Percentiles rank a stretch among this genome's conserved stretches.
phyloP scores from a whole-genome alignment of 1,140 invertebrate species.

The Armadillidium nasatum region DNA sequence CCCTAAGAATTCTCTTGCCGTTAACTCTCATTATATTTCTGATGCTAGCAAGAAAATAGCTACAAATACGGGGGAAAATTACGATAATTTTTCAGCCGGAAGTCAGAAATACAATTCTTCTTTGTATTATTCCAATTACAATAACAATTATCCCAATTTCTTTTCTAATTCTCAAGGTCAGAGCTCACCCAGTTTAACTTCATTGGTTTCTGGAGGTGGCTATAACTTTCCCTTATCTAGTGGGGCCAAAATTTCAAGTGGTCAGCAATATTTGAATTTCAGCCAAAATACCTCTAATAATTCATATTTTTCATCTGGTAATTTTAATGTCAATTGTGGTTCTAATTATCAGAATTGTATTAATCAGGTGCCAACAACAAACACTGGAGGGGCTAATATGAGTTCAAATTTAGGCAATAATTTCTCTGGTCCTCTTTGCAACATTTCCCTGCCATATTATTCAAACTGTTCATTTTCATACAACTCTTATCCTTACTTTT shows the following conservation, averaged over 20 bases:
- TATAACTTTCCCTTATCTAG: background rate
- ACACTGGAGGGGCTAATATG: background rate
- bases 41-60: background rate
- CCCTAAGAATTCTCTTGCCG: background rate
- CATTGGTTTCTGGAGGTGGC: background rate
- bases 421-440: background rate
- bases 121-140: constrained; percentile 8
- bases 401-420: background rate
- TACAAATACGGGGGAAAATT: background rate
- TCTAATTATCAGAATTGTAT: constrained; percentile 6
- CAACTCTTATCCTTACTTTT: constrained; percentile 6
- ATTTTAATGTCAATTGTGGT: background rate
- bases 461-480: background rate
- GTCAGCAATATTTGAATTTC: background rate
- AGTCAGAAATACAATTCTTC: background rate
- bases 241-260: background rate
- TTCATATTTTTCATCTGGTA: background rate
- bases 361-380: background rate
- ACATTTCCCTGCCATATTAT: background rate
- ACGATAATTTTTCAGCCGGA: background rate
- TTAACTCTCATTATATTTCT: background rate
- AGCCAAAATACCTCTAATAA: background rate
- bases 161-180: constrained; percentile 4
- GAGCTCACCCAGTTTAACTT: background rate
- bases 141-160: background rate